Conservation (phyloP, 2,888 invertebrate genomes). For the Noctua pronuba region DNA sequence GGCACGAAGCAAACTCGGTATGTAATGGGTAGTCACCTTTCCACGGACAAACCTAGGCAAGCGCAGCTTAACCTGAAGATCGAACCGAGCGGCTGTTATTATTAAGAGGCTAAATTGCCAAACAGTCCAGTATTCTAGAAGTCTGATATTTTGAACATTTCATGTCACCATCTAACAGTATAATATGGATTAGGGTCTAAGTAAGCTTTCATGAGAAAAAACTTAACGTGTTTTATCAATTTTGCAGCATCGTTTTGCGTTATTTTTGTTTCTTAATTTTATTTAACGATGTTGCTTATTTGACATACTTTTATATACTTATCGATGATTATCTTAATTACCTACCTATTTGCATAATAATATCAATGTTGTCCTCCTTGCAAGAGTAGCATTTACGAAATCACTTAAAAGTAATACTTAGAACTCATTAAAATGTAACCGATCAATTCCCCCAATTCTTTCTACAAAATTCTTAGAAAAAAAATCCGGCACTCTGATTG, state of each 20-base stretch:
- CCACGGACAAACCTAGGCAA: background rate
- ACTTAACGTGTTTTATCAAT: background rate
- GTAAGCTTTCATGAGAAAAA: background rate
- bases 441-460: conserved; percentile 33
- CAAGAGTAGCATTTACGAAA: conserved; percentile 3
- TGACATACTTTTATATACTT: background rate
- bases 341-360: conserved; percentile 25
- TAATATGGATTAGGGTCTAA: too few species aligned
- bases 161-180: too few species aligned
- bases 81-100: background rate
- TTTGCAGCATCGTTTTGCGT: background rate
- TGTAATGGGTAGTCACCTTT: too few species aligned
- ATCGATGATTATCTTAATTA: conserved; percentile 27
- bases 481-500: conserved; percentile 51
- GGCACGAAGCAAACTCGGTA: too few species aligned
- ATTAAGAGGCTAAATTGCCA: background rate
- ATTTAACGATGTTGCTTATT: background rate
- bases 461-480: conserved; percentile 33
- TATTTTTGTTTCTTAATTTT: background rate
- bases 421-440: conserved; percentile 8
- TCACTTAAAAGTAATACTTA: background rate
- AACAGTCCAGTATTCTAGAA: background rate
- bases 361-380: conserved; percentile 34
- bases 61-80: background rate
- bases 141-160: too few species aligned